Evolutionary conservation across 23 tunicate genomes (phyloP).

Genomic region (Trididemnum miniatum): DNA sequence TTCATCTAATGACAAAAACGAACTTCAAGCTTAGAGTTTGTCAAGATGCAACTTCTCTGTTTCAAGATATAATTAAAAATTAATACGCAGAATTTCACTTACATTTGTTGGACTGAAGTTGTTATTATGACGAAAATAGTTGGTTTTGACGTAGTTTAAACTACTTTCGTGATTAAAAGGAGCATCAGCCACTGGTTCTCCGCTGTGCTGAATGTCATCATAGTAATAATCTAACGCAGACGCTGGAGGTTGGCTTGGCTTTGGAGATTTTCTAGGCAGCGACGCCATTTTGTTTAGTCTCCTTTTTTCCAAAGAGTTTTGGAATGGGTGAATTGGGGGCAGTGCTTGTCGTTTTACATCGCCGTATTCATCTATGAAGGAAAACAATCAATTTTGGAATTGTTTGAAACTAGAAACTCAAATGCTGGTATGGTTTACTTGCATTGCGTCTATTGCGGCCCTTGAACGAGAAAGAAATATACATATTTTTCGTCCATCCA

Average conservation of each 20-base stretch:
- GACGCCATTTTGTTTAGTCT: not conserved
- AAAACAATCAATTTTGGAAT: too few species aligned
- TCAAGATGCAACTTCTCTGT: too few species aligned
- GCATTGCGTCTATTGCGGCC: not conserved
- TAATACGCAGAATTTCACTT: too few species aligned
- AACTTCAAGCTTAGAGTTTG: too few species aligned
- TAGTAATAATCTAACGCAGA: conserved; percentile 17
- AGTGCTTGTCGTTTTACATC: conserved; percentile 4
- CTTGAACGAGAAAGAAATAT: not conserved
- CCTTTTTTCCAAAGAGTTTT: not conserved
- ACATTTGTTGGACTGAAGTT: conserved; percentile 5
- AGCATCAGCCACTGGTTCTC: not conserved
- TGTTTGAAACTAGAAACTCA: too few species aligned
- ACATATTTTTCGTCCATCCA: too few species aligned
- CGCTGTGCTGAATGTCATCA: conserved; percentile 19
- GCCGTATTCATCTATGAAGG: not conserved
- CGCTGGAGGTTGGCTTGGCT: not conserved
- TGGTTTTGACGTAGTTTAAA: not conserved
- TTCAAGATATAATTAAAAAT: too few species aligned
- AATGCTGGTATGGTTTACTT: too few species aligned
- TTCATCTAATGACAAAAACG: too few species aligned
- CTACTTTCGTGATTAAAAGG: not conserved
- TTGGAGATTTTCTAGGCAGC: not conserved
- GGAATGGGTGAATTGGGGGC: conserved; percentile 15
- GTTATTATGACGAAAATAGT: not conserved